Base-by-base conservation (phyloP, 2,888 invertebrate genomes). In the Diabrotica balteata region DNA sequence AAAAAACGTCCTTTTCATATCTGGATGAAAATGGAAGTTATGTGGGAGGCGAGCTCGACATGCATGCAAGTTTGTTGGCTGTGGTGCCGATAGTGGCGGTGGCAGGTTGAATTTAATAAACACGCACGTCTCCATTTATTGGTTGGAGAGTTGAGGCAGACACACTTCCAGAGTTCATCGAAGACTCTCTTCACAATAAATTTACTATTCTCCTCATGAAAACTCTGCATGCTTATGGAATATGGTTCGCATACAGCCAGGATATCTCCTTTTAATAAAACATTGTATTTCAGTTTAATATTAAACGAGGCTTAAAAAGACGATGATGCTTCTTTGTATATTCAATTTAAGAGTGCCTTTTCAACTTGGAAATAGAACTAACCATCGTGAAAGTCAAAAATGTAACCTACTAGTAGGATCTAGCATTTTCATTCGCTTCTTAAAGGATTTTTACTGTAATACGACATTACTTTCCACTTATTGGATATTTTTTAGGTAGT, bases 171-270 rank as follows among this genome's bases (percentile, higher is more conserved):
- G 42, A 54, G 54, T 22, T 54, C 43, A 10, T 54, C 54, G 54
- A n/a, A 54, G 42, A 54, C 54, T 54, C 54, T 42, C 54, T 54
- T 42, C 51, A 9, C 7, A 54, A 54, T 54, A 54, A 7, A 59
- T 59, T 57, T 57, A 57, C 57, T 53, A 55, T 55, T 55, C 55
- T 55, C 17, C 45, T 55, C 55, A 55, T 43, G 55, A 8, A 55
- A 44, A 44, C 54, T 42, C 54, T 54, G 54, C 54, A 54, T 54
- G 54, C 22, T 55, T 11, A 11, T 45, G n/a, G 44, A 55, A 45
- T 55, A 55, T 44, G 55, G 55, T 32, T 32, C 32, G 32, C 32
- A 32, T 32, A 32, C 32, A 32, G 32, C 5, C 32, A 32, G 32
- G 32, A 32, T 32, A 32, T 32, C 32, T 5, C 5, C 32, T 32